phyloP scores from a whole-genome alignment of 2,113 vertebrate species.

The Myocastor coypus region DNA sequence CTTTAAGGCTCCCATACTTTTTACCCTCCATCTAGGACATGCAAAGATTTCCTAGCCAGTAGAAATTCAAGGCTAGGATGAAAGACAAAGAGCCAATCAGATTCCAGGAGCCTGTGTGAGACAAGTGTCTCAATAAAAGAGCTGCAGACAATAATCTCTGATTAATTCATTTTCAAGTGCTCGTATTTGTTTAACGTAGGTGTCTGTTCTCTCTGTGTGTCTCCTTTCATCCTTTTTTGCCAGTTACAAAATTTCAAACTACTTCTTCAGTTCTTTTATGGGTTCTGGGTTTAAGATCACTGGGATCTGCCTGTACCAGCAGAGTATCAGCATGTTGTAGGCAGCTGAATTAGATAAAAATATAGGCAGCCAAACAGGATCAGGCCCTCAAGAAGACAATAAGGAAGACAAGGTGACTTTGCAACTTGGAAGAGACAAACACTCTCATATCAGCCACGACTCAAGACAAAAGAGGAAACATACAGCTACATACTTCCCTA shows the following conservation, averaged over 20 bases:
- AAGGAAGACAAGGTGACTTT: no score
- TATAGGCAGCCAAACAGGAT: no score
- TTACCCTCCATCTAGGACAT: neutral
- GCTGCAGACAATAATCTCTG: neutral
- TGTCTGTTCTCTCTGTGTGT: neutral
- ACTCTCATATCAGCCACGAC: no score
- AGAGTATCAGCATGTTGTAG: neutral
- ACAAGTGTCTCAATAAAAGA: neutral
- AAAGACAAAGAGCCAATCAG: neutral
- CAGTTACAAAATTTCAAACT: neutral
- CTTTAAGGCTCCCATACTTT: neutral
- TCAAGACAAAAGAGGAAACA: no score
- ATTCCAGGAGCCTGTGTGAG: neutral
- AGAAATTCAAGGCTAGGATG: neutral
- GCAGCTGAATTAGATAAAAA: no score
- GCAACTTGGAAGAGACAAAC: no score
- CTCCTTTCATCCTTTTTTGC: neutral
- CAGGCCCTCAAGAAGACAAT: no score
- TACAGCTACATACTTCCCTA: no score
- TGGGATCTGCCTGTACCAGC: neutral
- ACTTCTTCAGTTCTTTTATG: neutral
- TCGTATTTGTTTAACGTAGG: neutral
- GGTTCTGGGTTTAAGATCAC: neutral
- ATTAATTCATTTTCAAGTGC: neutral
- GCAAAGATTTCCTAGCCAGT: neutral